Evolutionary conservation across 2,797 vertebrate genomes (phyloP), one percentile per base, ranked within the genome.

Genomic region (Rhynchonycteris naso): DNA sequence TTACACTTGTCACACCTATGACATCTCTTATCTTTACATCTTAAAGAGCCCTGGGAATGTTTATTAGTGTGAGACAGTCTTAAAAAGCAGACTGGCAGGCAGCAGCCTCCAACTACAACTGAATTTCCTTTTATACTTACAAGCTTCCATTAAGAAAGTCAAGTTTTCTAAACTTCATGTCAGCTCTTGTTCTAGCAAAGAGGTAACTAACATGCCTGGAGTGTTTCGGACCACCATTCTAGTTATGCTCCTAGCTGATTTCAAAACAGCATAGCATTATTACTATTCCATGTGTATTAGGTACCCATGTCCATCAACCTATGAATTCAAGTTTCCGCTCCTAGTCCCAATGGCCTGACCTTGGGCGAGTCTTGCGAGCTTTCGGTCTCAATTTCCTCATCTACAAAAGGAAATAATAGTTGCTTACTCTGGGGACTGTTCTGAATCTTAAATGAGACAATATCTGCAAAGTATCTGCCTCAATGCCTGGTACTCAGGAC

Each of bases 41-140:
- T 95, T 81, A 68, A 90, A 87, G 95, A 96, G n/a, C 88, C 92
- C 74, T 81, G 85, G 59, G 81, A 95, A 94, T 88, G 90, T 88
- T 96, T 92, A 96, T 89, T 92, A 95, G 92, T 71, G 59, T 9
- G 22, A 35, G 69, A n/a, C 38, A 50, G 56, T 76, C 66, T 81
- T 72, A 75, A 84, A 95, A 35, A 75, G 56, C 87, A 97, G 83
- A 94, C 66, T 84, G 26, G 33, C 10, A 22, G 87, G 78, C 5
- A 0, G 76, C 79, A 90, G 76, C 28, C 33, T 83, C 88, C 63
- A 56, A 4, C 28, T 75, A 63, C 47, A 81, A 26, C 59, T 35
- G 38, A 24, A 43, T 26, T 66, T 91, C 28, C 68, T 81, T 95
- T 85, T 66, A 65, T 59, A 38, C 24, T 63, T 52, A 35, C 2